Conservation (phyloP, 1,140 invertebrate genomes). For the Andricus grossulariae region DNA sequence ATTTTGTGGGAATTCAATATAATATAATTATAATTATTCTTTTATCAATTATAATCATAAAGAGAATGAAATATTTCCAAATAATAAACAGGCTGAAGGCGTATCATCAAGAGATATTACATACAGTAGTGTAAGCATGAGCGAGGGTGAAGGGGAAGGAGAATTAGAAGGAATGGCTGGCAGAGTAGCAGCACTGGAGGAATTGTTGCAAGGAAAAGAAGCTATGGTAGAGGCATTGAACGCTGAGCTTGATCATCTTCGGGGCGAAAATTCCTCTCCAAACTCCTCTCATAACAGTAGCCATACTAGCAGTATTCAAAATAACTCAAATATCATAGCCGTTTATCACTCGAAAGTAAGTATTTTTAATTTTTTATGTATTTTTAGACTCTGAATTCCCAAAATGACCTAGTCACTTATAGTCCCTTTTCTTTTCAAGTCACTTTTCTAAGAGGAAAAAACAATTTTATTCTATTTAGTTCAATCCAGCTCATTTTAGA, state of each 20-base stretch:
- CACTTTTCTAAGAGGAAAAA: too few relatives aligned
- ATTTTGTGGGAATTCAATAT: background rate
- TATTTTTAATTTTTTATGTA: background rate
- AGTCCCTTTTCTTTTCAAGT: too few relatives aligned
- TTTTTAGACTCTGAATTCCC: too few relatives aligned
- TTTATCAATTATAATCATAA: too few relatives aligned
- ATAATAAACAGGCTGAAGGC: conserved; percentile 56
- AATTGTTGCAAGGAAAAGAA: conserved; percentile 68
- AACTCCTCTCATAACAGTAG: conserved; percentile 67
- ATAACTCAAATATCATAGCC: conserved; percentile 56
- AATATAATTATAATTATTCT: background rate
- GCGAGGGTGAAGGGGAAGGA: conserved; percentile 71
- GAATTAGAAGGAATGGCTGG: conserved; percentile 70
- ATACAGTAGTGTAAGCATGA: conserved; percentile 69
- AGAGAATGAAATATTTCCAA: background rate
- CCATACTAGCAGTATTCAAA: conserved; percentile 66
- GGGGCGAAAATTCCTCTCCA: conserved; percentile 67
- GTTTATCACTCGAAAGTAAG: conserved; percentile 68
- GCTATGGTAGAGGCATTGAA: conserved; percentile 66
- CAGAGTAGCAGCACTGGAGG: conserved; percentile 67
- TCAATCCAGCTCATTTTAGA: too few relatives aligned
- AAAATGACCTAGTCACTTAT: too few relatives aligned
- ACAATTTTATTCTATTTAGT: too few relatives aligned
- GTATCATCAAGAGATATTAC: conserved; percentile 63
- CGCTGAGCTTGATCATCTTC: conserved; percentile 70